Conservation (phyloP, 2,113 vertebrate genomes). For the Cynocephalus volans region DNA sequence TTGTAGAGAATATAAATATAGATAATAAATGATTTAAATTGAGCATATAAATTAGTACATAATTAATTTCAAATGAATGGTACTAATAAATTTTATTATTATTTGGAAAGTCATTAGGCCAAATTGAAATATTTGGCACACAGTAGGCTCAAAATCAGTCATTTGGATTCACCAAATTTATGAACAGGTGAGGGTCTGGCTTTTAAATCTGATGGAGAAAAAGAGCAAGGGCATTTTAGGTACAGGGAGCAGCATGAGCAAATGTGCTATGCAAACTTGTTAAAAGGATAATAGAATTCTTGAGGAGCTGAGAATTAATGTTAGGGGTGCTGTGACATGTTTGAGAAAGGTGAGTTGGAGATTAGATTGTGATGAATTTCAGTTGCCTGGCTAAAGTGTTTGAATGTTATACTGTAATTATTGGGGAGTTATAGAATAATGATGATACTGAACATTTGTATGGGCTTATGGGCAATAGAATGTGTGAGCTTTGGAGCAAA, state of each 20-base stretch:
- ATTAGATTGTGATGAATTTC: slow-evolving; percentile 29
- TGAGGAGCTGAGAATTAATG: not conserved
- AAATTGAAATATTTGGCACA: slow-evolving; percentile 30
- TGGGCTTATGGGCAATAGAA: not conserved
- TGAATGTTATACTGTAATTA: not conserved
- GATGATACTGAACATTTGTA: not conserved
- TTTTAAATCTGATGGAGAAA: slow-evolving; percentile 22
- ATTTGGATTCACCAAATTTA: not conserved
- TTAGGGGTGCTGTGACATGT: not conserved
- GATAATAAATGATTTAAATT: slow-evolving; percentile 40
- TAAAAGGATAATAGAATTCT: slow-evolving; percentile 45
- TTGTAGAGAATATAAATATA: slow-evolving; percentile 24
- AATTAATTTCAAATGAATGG: slow-evolving; percentile 30
- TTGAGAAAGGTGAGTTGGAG: slow-evolving; percentile 1
- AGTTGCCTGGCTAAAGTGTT: not conserved
- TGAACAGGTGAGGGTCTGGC: slow-evolving; percentile 10
- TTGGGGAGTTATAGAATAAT: not conserved
- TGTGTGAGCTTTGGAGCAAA: slow-evolving; percentile 27
- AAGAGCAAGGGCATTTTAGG: not conserved
- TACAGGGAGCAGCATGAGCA: not conserved
- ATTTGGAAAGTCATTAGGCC: not conserved
- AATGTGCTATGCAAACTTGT: not conserved
- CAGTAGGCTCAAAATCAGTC: not conserved
- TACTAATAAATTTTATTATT: slow-evolving; percentile 14
- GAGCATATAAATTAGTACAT: not conserved